phyloP scores from a whole-genome alignment of 2,888 invertebrate species.

The Acanthosepion lycidas region DNA sequence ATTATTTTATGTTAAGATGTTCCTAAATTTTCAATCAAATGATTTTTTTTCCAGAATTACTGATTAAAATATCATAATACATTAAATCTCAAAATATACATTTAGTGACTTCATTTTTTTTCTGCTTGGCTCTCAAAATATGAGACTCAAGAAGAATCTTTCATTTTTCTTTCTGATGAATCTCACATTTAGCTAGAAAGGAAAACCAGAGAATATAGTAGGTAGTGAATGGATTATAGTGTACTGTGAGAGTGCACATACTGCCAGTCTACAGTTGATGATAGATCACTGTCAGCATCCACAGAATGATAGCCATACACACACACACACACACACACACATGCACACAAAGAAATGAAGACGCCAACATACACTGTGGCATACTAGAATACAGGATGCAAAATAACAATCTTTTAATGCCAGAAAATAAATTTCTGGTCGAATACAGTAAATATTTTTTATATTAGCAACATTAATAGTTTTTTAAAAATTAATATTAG shows the following conservation, averaged over 20 bases:
- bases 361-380: background rate
- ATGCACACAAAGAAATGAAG: background rate
- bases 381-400: constrained; percentile 6
- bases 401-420: background rate
- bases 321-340: background rate
- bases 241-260: background rate
- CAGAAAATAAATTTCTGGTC: background rate
- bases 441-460: background rate
- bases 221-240: background rate
- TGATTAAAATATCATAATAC: background rate
- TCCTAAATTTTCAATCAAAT: background rate
- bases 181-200: background rate
- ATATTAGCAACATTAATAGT: too few relatives aligned
- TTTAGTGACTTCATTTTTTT: background rate
- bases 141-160: background rate
- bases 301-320: background rate
- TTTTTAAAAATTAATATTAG: background rate
- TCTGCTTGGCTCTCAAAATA: background rate
- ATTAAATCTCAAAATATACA: constrained; percentile 7
- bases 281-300: constrained; percentile 6
- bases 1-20: background rate
- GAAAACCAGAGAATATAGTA: background rate
- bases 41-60: too few relatives aligned
- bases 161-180: background rate
- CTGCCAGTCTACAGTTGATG: background rate